Base-by-base conservation (phyloP, 2,888 invertebrate genomes). In the Gymnocheta viridis region DNA sequence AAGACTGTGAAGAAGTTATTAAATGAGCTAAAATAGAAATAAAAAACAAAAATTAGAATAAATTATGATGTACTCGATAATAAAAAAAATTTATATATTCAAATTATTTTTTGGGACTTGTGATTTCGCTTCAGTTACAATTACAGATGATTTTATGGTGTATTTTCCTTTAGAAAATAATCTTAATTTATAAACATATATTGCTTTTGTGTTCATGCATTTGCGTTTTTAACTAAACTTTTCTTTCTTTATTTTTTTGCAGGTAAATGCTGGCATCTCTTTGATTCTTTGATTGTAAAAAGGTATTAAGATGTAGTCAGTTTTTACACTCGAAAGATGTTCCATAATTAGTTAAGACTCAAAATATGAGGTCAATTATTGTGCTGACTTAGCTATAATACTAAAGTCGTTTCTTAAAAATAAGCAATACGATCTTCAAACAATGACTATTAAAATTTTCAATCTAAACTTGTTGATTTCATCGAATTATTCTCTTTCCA, bases 251-350 rank as follows among this genome's bases (percentile, higher is more conserved):
- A n/a, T 19, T 9, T 54, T 10, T 51, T 54, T 64, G 41, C 74
- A 74, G 74, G 74, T 74, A 74, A 64, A 51, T n/a, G n/a, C n/a
- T n/a, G n/a, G n/a, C n/a, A n/a, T 12, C 6, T 72, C 7, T 49
- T 35, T 38, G n/a, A n/a, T 9, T 54, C 12, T 51, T 54, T 64
- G 41, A 62, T 64, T 62, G 74, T 74, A 74, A 64, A 51, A 27
- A 1, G 17, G n/a, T 47, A 29, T 44, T 41, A n/a, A n/a, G n/a
- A n/a, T n/a, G n/a, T n/a, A n/a, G n/a, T n/a, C n/a, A n/a, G n/a
- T n/a, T n/a, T n/a, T n/a, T n/a, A n/a, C n/a, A n/a, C n/a, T n/a
- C n/a, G n/a, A n/a, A n/a, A n/a, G n/a, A n/a, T n/a, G n/a, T n/a
- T n/a, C n/a, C n/a, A n/a, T n/a, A n/a, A n/a, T n/a, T n/a, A n/a